These are phyloP conservation scores for Falcunculus frontatus DNA, from an alignment of 2,113 vertebrate genomes.

Conservation along the genomic window DNA sequence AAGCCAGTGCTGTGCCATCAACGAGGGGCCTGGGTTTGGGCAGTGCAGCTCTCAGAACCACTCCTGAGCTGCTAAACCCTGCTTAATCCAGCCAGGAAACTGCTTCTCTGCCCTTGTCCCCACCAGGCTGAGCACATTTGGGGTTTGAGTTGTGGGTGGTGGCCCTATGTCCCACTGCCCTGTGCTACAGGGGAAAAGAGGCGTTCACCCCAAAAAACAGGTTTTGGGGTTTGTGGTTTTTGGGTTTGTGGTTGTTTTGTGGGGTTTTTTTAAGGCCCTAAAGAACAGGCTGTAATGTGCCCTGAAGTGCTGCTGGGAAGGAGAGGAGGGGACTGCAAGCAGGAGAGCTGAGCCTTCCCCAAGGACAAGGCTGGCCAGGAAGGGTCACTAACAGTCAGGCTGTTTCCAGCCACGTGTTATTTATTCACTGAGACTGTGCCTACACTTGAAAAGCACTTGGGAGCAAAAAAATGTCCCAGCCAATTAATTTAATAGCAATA, in stretches of 20 bases:
- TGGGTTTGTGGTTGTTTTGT: background rate
- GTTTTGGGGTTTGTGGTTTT: fast-evolving
- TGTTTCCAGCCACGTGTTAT: background rate
- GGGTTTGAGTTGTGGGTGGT: background rate
- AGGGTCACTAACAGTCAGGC: background rate
- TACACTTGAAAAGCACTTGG: background rate
- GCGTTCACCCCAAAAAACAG: fast-evolving
- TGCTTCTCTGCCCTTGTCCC: background rate
- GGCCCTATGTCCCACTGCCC: background rate
- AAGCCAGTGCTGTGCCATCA: background rate
- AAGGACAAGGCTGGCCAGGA: background rate
- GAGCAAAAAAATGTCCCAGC: background rate
- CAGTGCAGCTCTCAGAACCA: background rate
- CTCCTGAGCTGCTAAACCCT: background rate
- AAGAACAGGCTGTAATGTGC: background rate
- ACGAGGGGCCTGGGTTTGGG: background rate
- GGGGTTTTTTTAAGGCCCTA: background rate
- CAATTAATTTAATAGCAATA: background rate
- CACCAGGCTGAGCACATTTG: background rate
- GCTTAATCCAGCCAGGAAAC: background rate
- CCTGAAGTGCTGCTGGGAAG: background rate
- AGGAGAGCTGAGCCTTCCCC: background rate
- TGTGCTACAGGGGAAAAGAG: background rate
- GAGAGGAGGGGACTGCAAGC: background rate
- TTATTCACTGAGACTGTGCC: background rate